These are phyloP conservation scores for Ptilorrhoa leucosticta DNA, from an alignment of 2,113 vertebrate species.

Conservation along the genomic window DNA sequence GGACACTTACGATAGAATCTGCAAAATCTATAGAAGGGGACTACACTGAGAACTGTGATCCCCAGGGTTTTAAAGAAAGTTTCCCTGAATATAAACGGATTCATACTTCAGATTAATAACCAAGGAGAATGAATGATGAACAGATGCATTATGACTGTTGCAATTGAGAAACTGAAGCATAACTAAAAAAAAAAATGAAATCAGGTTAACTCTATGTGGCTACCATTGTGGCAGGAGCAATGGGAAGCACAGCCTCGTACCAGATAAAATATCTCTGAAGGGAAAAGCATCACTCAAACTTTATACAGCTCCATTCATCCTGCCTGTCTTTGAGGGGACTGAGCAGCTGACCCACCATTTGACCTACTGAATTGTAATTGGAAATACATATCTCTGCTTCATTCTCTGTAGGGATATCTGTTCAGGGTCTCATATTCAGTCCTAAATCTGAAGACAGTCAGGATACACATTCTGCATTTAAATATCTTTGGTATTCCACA, in stretches of 20 bases:
- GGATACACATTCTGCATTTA: not conserved
- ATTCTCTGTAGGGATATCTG: not conserved
- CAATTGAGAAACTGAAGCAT: conserved; percentile 29
- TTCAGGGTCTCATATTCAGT: not conserved
- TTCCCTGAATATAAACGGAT: not conserved
- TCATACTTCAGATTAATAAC: conserved; percentile 38
- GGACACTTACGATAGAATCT: not conserved
- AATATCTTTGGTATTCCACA: not conserved
- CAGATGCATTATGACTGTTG: not conserved
- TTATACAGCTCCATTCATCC: conserved; percentile 3
- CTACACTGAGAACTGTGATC: not conserved
- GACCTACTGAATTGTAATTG: conserved; percentile 13
- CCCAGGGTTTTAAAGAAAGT: not conserved
- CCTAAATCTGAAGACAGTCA: not conserved
- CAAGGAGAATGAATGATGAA: conserved; percentile 4
- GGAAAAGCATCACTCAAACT: conserved; percentile 31
- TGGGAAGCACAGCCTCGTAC: not conserved
- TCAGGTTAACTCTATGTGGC: conserved; percentile 1
- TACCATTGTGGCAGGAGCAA: not conserved
- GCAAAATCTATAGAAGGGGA: not conserved
- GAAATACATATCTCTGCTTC: not conserved
- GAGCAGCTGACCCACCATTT: conserved; percentile 8
- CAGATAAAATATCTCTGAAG: not conserved
- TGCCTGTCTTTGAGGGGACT: not conserved
- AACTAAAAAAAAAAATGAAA: conserved; percentile 3